phyloP scores from a whole-genome alignment of 2,888 invertebrate species.

The Adela reaumurella region DNA sequence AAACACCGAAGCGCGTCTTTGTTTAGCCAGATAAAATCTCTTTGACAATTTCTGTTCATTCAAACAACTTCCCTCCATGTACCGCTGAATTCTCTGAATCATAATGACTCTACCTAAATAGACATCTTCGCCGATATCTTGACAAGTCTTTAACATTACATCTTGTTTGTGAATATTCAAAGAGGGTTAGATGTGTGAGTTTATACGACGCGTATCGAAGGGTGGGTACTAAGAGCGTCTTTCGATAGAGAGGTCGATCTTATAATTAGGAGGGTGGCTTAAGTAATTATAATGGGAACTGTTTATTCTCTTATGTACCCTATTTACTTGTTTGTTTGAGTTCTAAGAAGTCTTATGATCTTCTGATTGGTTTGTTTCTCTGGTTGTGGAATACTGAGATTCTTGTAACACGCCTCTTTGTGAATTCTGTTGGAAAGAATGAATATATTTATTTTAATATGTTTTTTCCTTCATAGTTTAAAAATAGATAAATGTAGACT shows the following conservation, averaged over 20 bases:
- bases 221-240: neutral
- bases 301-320: neutral
- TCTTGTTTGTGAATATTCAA: no score
- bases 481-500: no score
- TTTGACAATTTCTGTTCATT: slow-evolving; percentile 56
- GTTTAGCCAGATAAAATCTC: slow-evolving; percentile 55
- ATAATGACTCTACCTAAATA: neutral
- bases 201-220: neutral
- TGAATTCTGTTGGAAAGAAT: no score
- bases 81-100: neutral
- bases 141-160: no score
- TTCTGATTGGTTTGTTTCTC: no score
- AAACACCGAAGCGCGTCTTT: slow-evolving; percentile 50
- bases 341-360: no score
- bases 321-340: neutral
- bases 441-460: no score
- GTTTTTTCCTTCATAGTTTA: no score
- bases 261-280: neutral
- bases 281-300: neutral
- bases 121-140: no score
- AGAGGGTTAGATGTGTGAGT: no score
- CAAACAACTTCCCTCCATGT: slow-evolving; percentile 28
- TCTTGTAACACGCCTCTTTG: no score
- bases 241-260: neutral
- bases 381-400: no score